Percentiles rank a stretch among this genome's conserved stretches.
phyloP scores from a whole-genome alignment of 2,113 vertebrate species.

The Trematocara marginatum region DNA sequence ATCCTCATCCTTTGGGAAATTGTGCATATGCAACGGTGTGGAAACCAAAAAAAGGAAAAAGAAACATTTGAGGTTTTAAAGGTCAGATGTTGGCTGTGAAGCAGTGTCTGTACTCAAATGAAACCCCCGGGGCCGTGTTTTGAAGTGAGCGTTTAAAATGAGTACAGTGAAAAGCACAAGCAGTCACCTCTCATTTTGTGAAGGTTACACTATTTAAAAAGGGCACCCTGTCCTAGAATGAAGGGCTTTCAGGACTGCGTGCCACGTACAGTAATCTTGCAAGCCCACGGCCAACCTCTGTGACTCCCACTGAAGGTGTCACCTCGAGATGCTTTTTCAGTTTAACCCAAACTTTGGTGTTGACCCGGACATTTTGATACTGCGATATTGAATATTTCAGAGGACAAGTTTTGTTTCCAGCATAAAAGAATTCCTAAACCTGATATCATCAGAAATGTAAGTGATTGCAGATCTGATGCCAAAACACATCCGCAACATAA shows the following conservation, averaged over 20 bases:
- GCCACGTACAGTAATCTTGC: neutral
- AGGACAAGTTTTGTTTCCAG: neutral
- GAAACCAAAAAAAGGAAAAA: neutral
- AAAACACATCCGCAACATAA: neutral
- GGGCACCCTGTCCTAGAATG: conserved; percentile 33
- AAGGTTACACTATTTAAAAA: conserved; percentile 63
- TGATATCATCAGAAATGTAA: neutral
- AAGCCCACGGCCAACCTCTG: neutral
- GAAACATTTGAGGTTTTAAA: conserved; percentile 56
- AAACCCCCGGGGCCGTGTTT: conserved; percentile 49
- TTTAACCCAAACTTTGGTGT: neutral
- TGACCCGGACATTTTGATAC: neutral
- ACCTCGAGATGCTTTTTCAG: neutral
- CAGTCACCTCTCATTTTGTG: conserved; percentile 46
- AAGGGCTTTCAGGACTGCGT: neutral
- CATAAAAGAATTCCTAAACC: neutral
- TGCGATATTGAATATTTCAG: neutral
- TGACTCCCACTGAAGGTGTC: neutral
- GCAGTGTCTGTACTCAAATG: conserved; percentile 49
- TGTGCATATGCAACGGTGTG: conserved; percentile 47
- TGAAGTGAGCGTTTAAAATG: conserved; percentile 57
- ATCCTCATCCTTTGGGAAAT: conserved; percentile 37
- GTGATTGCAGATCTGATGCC: neutral
- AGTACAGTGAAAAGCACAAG: conserved; percentile 54
- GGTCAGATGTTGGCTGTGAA: conserved; percentile 64